phyloP scores from a whole-genome alignment of 2,113 vertebrate genomes.

The Plecturocebus donacophilus region DNA sequence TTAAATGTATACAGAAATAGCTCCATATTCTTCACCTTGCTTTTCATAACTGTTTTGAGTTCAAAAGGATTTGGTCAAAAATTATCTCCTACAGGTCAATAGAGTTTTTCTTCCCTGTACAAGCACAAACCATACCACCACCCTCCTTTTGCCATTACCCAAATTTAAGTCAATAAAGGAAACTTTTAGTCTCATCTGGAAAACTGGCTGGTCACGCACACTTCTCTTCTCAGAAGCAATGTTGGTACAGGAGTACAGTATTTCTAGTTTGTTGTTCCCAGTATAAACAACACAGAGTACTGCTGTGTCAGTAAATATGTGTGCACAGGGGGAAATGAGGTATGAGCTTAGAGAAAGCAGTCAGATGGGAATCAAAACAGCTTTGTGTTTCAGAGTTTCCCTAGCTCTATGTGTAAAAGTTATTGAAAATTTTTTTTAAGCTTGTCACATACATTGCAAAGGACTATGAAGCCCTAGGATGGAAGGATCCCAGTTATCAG shows the following conservation, averaged over 20 bases:
- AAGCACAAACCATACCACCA: neutral
- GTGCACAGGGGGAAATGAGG: neutral
- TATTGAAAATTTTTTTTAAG: neutral
- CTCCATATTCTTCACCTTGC: neutral
- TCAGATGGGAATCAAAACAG: neutral
- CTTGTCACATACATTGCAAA: neutral
- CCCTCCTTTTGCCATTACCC: neutral
- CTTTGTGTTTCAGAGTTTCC: neutral
- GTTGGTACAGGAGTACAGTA: neutral
- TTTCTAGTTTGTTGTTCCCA: neutral
- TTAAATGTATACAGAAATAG: neutral
- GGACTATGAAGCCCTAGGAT: neutral
- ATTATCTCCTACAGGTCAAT: too few species aligned
- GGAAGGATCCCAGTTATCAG: neutral
- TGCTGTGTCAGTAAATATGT: neutral
- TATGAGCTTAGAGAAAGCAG: neutral
- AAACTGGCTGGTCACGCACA: neutral
- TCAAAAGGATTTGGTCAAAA: neutral
- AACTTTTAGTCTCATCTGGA: neutral
- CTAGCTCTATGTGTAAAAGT: neutral
- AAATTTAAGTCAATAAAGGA: neutral
- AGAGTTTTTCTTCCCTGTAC: neutral
- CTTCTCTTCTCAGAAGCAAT: neutral
- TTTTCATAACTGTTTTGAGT: neutral
- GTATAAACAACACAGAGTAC: neutral